Base-by-base conservation (phyloP, 2,797 vertebrate genomes). In the Silurus lanzhouensis region DNA sequence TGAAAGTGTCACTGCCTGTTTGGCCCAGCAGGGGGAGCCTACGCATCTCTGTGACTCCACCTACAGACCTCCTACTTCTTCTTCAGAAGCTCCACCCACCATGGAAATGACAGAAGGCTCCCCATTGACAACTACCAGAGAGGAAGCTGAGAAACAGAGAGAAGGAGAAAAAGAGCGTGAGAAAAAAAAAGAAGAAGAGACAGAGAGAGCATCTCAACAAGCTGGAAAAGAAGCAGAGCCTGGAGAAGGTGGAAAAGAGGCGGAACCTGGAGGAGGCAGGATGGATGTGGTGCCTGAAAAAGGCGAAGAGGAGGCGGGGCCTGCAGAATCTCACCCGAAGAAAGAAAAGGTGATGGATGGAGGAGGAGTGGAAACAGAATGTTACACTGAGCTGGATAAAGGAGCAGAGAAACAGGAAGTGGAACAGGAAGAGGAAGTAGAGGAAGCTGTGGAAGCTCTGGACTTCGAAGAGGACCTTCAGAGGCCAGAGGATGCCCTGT, bases 401-500 rank as follows among this genome's bases (percentile, higher is more conserved):
- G 77, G 44, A 63, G 77, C 38, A 44, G 22, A 46, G 58, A 22
- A 61, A 70, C 27, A 57, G 64, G 80, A 82, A 63, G 31, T 22
- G 48, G 89, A 78, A 61, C 14, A 67, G 60, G 90, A 90, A 78
- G 91, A 92, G 89, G 83, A 83, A 55, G 90, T 92, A 90, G 90
- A 94, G 38, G 90, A 92, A 63, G 92, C 91, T 57, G 91, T 86
- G 83, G 92, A 87, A 22, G 77, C 91, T 81, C 92, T 93, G 27
- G 94, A 93, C 52, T 89, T 89, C 19, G 84, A 88, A 86, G 78
- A 77, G 5, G 87, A 87, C 67, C 88, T 88, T 8, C 92, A 92
- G 86, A 93, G 2, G 90, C 92, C 2, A 90, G 91, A 20, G 92
- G 67, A 20, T 71, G 46, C 6, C 87, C 96, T 96, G 58, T 95